phyloP scores from a whole-genome alignment of 1,140 invertebrate genomes.

The Sminthurides bifidus region DNA sequence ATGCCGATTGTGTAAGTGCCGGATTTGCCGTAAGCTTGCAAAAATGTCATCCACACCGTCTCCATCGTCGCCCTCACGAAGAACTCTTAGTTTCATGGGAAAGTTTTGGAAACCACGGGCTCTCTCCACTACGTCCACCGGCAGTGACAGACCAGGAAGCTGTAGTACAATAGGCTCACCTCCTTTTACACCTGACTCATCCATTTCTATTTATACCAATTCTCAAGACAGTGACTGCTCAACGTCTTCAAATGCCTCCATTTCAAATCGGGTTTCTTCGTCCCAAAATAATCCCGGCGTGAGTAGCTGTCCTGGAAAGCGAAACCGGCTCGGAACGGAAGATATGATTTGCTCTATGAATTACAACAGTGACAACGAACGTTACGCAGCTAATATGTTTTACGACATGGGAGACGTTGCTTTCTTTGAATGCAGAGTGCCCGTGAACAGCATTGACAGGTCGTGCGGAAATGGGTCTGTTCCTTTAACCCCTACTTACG shows the following conservation, averaged over 20 bases:
- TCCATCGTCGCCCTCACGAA: no score
- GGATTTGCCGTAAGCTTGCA: no score
- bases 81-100: no score
- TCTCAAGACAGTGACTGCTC: conserved; percentile 23
- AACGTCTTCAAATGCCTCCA: conserved; percentile 9
- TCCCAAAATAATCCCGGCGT: neutral
- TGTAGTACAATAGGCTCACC: conserved; percentile 11
- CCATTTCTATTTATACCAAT: conserved; percentile 28
- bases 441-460: no score
- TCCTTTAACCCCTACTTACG: conserved; percentile 1
- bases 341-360: conserved; percentile 14
- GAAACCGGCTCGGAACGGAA: conserved; percentile 10
- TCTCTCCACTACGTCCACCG: no score
- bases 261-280: conserved; percentile 12
- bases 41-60: no score
- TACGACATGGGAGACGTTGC: conserved; percentile 21
- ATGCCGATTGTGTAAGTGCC: no score
- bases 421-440: conserved; percentile 9
- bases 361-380: conserved; percentile 14
- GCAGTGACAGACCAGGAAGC: conserved; percentile 21
- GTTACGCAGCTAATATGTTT: conserved; percentile 24
- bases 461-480: conserved; percentile 13
- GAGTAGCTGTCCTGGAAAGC: neutral
- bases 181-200: conserved; percentile 24
- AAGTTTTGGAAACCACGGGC: no score